Evolutionary conservation across 2,888 invertebrate genomes (phyloP).

Genomic region (Phyllotreta cruciferae): DNA sequence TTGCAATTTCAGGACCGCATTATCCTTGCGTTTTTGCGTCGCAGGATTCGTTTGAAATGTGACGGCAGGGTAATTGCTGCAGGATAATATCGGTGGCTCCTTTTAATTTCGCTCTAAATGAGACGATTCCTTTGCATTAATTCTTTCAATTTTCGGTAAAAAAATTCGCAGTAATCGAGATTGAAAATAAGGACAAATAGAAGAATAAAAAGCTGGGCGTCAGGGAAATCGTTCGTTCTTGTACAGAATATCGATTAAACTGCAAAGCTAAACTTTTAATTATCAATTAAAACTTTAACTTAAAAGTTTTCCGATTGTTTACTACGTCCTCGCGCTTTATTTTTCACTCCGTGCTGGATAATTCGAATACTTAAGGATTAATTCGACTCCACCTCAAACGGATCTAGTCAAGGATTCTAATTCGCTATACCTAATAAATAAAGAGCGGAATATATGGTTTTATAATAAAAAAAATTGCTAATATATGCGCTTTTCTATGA

Average conservation of each 20-base stretch:
- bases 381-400: constrained; percentile 16
- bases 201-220: too few relatives aligned
- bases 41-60: constrained; percentile 36
- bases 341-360: not conserved
- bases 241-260: constrained; percentile 15
- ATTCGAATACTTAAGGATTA: too few relatives aligned
- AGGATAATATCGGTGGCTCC: constrained; percentile 33
- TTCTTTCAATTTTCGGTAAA: too few relatives aligned
- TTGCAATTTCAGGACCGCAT: constrained; percentile 39
- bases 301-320: constrained; percentile 15
- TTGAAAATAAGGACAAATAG: too few relatives aligned
- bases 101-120: too few relatives aligned
- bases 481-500: too few relatives aligned
- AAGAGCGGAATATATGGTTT: too few relatives aligned
- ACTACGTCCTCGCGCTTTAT: constrained; percentile 5
- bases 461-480: too few relatives aligned
- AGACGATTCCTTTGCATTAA: too few relatives aligned
- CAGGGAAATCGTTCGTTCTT: constrained; percentile 7
- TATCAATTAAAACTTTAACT: constrained; percentile 21
- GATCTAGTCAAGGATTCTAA: constrained; percentile 9
- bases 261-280: constrained; percentile 22
- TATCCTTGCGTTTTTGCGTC: constrained; percentile 37
- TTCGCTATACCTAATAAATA: too few relatives aligned
- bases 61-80: constrained; percentile 40
- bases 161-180: too few relatives aligned